Evolutionary conservation across 1,140 invertebrate species (phyloP).

Genomic region (Papilio glaucus): DNA sequence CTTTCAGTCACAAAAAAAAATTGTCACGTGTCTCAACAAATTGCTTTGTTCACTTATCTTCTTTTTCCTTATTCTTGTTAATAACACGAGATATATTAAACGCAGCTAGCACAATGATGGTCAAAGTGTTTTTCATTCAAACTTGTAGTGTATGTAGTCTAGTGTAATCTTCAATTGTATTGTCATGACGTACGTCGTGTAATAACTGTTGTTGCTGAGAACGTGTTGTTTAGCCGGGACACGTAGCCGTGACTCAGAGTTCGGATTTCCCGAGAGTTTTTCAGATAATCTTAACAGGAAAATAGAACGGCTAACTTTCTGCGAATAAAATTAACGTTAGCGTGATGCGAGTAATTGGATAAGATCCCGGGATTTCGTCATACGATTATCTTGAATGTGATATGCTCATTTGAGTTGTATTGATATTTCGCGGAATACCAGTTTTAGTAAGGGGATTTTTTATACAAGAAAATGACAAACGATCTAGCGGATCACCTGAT

Average conservation of each 20-base stretch:
- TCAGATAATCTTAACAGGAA: slow-evolving; percentile 31
- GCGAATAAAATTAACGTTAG: slow-evolving; percentile 14
- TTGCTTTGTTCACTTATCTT: background rate
- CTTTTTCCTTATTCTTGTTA: background rate
- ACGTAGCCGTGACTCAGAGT: slow-evolving; percentile 26
- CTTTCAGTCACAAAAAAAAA: too few species aligned
- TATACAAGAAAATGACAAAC: too few species aligned
- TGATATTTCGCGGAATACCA: background rate
- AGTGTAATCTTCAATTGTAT: background rate
- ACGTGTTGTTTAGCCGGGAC: slow-evolving; percentile 6
- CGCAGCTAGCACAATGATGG: background rate
- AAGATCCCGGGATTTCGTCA: slow-evolving; percentile 11
- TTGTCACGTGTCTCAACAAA: background rate
- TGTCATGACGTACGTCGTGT: background rate
- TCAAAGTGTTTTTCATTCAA: background rate
- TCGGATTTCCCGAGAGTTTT: slow-evolving; percentile 35
- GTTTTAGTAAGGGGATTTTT: too few species aligned
- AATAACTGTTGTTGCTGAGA: slow-evolving; percentile 10
- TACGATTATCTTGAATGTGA: slow-evolving; percentile 1
- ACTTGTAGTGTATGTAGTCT: background rate
- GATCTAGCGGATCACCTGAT: too few species aligned
- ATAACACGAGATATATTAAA: background rate
- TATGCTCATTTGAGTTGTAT: background rate
- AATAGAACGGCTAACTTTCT: slow-evolving; percentile 31
- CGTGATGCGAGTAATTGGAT: slow-evolving; percentile 3